phyloP scores from a whole-genome alignment of 2,113 vertebrate genomes.

The Phoxinus phoxinus region DNA sequence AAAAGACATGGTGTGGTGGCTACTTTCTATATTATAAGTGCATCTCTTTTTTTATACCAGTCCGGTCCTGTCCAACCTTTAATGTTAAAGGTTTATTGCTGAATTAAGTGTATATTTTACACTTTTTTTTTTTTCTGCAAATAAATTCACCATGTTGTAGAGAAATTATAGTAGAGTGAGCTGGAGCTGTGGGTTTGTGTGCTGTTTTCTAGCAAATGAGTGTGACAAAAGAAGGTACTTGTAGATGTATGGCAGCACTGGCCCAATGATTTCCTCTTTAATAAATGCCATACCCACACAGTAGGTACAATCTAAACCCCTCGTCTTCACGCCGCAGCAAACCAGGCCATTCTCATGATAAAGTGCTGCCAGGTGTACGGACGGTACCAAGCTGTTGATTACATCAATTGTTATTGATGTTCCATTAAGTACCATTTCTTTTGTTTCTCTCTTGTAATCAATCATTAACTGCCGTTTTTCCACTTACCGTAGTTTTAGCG shows the following conservation, averaged over 20 bases:
- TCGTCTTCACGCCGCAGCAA: conserved; percentile 62
- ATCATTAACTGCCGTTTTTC: conserved; percentile 59
- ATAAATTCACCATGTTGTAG: conserved; percentile 20
- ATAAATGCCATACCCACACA: conserved; percentile 68
- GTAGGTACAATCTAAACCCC: conserved; percentile 59
- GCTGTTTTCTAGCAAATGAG: conserved; percentile 27
- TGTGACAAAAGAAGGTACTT: conserved; percentile 25
- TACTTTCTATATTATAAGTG: background rate
- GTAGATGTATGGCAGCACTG: conserved; percentile 37
- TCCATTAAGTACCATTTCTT: conserved; percentile 62
- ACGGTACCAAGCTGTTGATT: conserved; percentile 70
- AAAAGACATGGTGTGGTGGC: too few species aligned
- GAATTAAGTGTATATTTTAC: background rate
- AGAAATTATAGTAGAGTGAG: conserved; percentile 22
- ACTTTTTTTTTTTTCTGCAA: background rate
- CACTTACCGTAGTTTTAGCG: background rate
- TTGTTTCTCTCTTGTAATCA: conserved; percentile 69
- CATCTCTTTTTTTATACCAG: background rate
- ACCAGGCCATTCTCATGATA: conserved; percentile 69
- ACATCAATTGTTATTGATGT: conserved; percentile 73
- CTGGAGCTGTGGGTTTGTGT: background rate
- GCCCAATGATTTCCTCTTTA: conserved; percentile 59
- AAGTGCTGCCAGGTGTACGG: conserved; percentile 76
- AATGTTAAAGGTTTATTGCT: background rate
- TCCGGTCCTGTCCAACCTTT: background rate